Evolutionary conservation across 2,888 invertebrate species (phyloP).

Genomic region (Pycnomerus fuliginosus): DNA sequence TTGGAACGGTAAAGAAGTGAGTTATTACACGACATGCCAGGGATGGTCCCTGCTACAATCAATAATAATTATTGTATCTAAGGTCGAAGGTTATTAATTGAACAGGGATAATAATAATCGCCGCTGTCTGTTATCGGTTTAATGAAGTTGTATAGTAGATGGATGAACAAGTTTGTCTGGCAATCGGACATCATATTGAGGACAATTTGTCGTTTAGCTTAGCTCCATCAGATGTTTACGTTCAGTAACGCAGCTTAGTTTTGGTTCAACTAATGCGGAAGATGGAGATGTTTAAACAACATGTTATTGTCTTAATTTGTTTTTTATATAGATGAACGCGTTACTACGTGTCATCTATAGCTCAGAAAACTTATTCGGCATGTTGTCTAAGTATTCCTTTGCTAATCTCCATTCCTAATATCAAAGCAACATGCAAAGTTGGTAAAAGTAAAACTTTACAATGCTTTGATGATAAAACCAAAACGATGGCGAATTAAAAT

Average conservation of each 20-base stretch:
- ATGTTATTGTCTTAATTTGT: conserved; percentile 1
- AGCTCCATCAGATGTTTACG: too few species aligned
- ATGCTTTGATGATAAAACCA: conserved; percentile 34
- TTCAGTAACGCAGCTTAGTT: too few species aligned
- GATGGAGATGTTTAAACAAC: too few species aligned
- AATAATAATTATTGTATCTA: too few species aligned
- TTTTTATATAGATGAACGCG: not conserved
- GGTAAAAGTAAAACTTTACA: conserved; percentile 32
- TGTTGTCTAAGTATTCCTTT: conserved; percentile 3
- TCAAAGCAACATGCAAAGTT: conserved; percentile 31
- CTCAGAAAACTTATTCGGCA: conserved; percentile 1
- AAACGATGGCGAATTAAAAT: conserved; percentile 39
- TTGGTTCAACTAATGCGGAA: too few species aligned
- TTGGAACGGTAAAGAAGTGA: conserved; percentile 10
- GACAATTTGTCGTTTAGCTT: too few species aligned
- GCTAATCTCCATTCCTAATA: conserved; percentile 17
- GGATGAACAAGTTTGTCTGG: conserved; percentile 12
- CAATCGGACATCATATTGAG: too few species aligned
- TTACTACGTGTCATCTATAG: not conserved
- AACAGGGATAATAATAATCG: conserved; percentile 7
- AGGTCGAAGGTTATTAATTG: too few species aligned
- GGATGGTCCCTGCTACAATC: conserved; percentile 8
- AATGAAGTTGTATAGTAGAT: conserved; percentile 7
- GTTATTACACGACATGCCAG: too few species aligned
- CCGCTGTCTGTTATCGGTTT: conserved; percentile 13